A percentile compares a stretch with the other conserved stretches of the same genome.
Conservation (phyloP, 2,797 vertebrate genomes). For the Erpetoichthys calabaricus region DNA sequence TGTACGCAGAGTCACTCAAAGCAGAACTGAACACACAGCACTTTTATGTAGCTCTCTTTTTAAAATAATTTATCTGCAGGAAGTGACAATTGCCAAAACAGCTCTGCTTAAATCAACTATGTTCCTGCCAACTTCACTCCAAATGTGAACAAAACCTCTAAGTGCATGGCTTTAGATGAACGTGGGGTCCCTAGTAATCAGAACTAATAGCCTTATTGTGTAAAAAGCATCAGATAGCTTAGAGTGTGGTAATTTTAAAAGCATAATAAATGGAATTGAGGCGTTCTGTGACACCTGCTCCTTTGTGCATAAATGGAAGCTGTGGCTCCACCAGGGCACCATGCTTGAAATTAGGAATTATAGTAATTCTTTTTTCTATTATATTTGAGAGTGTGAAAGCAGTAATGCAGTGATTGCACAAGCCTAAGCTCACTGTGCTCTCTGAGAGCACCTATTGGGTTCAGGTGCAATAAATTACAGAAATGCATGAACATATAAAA, state of each 20-base stretch:
- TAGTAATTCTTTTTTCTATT: slow-evolving; percentile 48
- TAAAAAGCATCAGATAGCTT: slow-evolving; percentile 39
- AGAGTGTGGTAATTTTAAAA: slow-evolving; percentile 21
- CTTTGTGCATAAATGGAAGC: slow-evolving; percentile 54
- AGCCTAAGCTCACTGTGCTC: slow-evolving; percentile 24
- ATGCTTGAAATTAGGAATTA: slow-evolving; percentile 60
- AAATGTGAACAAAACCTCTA: slow-evolving; percentile 43
- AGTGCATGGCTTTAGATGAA: slow-evolving; percentile 33
- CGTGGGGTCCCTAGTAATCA: slow-evolving; percentile 44
- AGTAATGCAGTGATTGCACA: slow-evolving; percentile 29
- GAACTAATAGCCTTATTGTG: slow-evolving; percentile 49
- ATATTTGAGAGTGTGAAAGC: slow-evolving; percentile 25
- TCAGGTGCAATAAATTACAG: slow-evolving; percentile 45
- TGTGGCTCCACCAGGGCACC: slow-evolving; percentile 34
- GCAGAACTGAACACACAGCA: slow-evolving; percentile 17
- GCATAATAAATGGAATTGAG: slow-evolving; percentile 44
- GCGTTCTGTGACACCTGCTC: slow-evolving; percentile 69
- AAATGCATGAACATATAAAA: slow-evolving; percentile 11
- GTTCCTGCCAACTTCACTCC: slow-evolving; percentile 44
- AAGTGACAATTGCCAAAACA: slow-evolving; percentile 46
- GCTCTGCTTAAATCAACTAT: slow-evolving; percentile 44
- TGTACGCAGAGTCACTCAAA: slow-evolving; percentile 22
- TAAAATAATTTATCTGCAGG: slow-evolving; percentile 53
- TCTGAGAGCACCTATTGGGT: slow-evolving; percentile 36
- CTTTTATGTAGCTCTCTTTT: slow-evolving; percentile 29